Evolutionary conservation across 1,140 invertebrate genomes (phyloP), one percentile per base, ranked within the genome.

Genomic region (Globodera ellingtonae): DNA sequence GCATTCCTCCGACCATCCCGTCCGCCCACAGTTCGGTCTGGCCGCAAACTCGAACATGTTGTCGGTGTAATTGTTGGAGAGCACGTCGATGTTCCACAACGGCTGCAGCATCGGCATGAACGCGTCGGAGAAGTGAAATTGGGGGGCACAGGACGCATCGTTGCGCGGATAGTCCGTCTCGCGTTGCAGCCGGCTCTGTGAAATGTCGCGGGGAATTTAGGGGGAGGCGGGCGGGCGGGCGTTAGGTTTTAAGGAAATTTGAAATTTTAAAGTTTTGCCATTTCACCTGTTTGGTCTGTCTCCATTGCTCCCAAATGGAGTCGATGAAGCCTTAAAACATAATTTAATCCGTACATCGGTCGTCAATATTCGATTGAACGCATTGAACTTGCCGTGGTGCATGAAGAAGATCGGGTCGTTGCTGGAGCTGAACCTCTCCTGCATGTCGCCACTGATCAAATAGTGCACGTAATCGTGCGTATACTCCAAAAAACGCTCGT

Each of bases 401-500:
- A 88, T 71, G 72, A 88, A 88, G 79, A 88, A 88, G 70, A 88
- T 75, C 3, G 87, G 87, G 80, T 91, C 91, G 78, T 89, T 90
- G 47, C 90, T 85, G 24, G 82, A 83, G 5, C 86, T 88, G 48
- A 79, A 75, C 50, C 87, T 79, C 13, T 88, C 87, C 50, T 77
- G 47, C 88, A 89, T 89, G 80, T 89, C 88, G 18, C 87, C 87
- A 56, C 86, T 86, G 71, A 89, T 86, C 80, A 86, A 88, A 24
- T 89, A 79, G 72, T 88, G 86, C 21, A 78, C 82, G 13, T 83
- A 85, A 35, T 87, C 85, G 75, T 89, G 87, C 1, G 86, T 84
- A 79, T 89, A 89, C 72, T 89, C 87, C 52, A 89, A 76, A 15
- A 88, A 86, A 44, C 85, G 78, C 35, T 86, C 85, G 70, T 86